Evolutionary conservation across 2,888 invertebrate genomes (phyloP), one percentile per base, ranked within the genome.

Genomic region (Mermis nigrescens): DNA sequence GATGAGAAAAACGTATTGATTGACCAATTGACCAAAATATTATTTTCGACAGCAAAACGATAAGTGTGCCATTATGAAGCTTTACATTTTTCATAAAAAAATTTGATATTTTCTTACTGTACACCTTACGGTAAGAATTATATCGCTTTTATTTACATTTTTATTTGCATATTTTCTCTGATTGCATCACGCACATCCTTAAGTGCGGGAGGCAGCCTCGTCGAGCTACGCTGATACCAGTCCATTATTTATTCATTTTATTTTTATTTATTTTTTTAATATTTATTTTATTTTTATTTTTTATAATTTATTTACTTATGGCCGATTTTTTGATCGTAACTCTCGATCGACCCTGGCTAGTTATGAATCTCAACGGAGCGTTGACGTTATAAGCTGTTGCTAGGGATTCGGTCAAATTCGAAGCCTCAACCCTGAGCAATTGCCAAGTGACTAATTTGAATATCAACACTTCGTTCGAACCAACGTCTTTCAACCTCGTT

Each of bases 371-470:
- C 53, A 98, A 77, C 0, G 98, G 95, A 28, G 69, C 69, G 46
- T 68, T 69, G 38, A 69, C 66, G 59, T 61, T 64, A 15, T 63
- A 61, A 32, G 54, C 38, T 22, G 3, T 15, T 22, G 24, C 51
- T 12, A 24, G 12, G 68, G 46, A 69, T 12, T 63, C 61, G 32
- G 26, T 2, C 48, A 15, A 4, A 15, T 12, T 86, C 69, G 83
- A 85, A 15, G 94, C 94, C 76, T 95, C 94, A 70, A 95, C 86
- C 63, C 92, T 80, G 26, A 95, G 83, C 57, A 89, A 88, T 76
- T 95, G 92, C 95, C 98, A 98, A 72, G 87, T 86, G 58, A 95
- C 77, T 77, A 90, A 73, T 79, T 98, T 98, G 76, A 95, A 98
- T 71, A 95, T 85, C 64, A 98, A 80, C 64, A 95, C 79, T 69